These are phyloP conservation scores for Enchytraeus crypticus DNA, from an alignment of 2,888 invertebrate genomes.

Conservation along the genomic window DNA sequence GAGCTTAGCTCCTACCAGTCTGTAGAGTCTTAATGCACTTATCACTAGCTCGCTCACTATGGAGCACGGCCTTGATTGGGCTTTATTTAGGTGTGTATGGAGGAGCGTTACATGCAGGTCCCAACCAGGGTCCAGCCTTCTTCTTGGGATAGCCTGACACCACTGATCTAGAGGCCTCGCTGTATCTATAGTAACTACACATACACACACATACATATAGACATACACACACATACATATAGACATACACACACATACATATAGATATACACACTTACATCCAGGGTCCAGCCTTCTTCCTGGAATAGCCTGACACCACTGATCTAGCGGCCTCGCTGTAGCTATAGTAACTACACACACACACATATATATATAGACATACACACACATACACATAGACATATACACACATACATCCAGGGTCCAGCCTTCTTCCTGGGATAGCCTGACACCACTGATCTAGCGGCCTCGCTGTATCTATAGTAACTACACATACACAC, in stretches of 20 bases:
- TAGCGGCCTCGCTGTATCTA: slow-evolving; percentile 31
- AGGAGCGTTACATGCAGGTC: slow-evolving; percentile 17
- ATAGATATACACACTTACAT: slow-evolving; percentile 17
- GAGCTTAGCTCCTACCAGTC: too few species aligned
- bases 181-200: slow-evolving; percentile 38
- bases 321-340: slow-evolving; percentile 29
- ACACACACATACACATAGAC: too few species aligned
- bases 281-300: slow-evolving; percentile 34
- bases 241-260: not conserved
- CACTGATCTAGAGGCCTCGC: slow-evolving; percentile 28
- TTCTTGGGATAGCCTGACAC: slow-evolving; percentile 31
- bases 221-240: not conserved
- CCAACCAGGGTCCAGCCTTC: slow-evolving; percentile 37
- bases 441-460: slow-evolving; percentile 30
- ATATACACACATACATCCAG: too few species aligned
- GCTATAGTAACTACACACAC: slow-evolving; percentile 33
- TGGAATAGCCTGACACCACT: slow-evolving; percentile 32
- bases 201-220: not conserved
- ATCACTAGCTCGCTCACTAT: too few species aligned
- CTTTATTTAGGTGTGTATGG: slow-evolving; percentile 19
- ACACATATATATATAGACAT: not conserved
- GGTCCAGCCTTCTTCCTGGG: slow-evolving; percentile 33
- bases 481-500: too few species aligned
- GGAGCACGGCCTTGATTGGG: too few species aligned
- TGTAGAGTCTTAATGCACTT: not conserved